Conservation (phyloP, 2,113 vertebrate species). For the Neopipo cinnamomea region DNA sequence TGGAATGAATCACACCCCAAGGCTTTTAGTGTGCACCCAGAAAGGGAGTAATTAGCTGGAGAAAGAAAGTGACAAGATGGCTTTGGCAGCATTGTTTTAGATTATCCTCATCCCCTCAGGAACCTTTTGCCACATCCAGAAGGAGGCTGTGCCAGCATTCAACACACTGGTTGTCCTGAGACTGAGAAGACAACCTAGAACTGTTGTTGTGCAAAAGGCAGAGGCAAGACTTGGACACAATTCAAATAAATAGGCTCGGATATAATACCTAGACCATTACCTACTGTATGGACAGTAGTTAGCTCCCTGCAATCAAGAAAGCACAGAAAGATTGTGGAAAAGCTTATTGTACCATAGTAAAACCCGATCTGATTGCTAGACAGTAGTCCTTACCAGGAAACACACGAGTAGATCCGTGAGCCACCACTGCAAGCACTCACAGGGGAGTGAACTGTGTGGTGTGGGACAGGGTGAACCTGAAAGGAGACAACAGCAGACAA, state of each 20-base stretch:
- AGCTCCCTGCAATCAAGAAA: background rate
- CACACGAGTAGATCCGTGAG: background rate
- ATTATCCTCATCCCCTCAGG: background rate
- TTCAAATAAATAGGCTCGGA: background rate
- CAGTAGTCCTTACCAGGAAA: background rate
- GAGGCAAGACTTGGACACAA: background rate
- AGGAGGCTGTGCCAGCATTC: background rate
- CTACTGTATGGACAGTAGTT: background rate
- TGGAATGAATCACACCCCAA: background rate
- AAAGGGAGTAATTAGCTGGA: background rate
- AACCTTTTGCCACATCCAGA: background rate
- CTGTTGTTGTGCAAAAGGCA: background rate
- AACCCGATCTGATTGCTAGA: accelerated
- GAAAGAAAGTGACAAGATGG: background rate
- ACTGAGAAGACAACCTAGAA: background rate
- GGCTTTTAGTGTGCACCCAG: background rate
- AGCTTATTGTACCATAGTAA: background rate
- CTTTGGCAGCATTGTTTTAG: background rate
- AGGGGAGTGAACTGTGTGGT: background rate
- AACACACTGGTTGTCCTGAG: background rate
- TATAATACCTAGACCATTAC: background rate
- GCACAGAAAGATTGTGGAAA: background rate
- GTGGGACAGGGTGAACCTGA: background rate
- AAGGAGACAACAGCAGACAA: background rate
- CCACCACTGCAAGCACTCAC: background rate